Base-by-base conservation (phyloP, 2,888 invertebrate species). In the Quadriops clusia region DNA sequence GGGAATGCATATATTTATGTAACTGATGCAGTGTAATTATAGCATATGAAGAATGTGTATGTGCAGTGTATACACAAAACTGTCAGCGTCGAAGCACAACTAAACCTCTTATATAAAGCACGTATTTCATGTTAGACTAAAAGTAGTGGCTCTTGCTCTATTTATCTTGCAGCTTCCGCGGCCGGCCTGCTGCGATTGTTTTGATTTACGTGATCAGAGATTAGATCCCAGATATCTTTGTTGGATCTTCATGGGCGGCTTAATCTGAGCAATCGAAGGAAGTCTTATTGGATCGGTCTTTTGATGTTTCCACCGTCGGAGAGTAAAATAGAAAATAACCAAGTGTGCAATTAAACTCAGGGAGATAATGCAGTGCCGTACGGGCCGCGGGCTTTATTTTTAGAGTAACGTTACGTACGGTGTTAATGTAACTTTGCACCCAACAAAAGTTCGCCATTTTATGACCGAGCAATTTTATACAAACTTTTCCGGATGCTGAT, bases 121-220 rank as follows among this genome's bases (percentile, higher is more conserved):
- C 31, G 31, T 31, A 31, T 17, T 31, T 27, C 23, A 24, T 24
- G 6, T 24, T 24, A 9, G 24, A 12, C 14, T 33, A 33, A 29
- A 29, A 33, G 16, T 33, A 29, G 36, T 32, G 27, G 16, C 30
- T 28, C 26, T 29, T 21, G 28, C 21, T 27, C 27, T 33, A 34
- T 37, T 39, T 39, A 36, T 37, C 34, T 28, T 18, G 26, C 20
- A 29, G 15, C 23, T 27, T 34, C 29, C 37, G 33, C 28, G 30
- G 32, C 29, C 34, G 34, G 36, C 34, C 28, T 24, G 33, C 29
- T 25, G 37, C 30, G 34, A 37, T 39, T 39, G 35, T 39, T 39
- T 37, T 39, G 39, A 39, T 39, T 39, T 39, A 39, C 37, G 37
- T 29, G 37, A 39, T 39, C 34, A 21, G 6, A 30, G 33, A 35